These are phyloP conservation scores for Bos indicus DNA, from an alignment of 2,113 vertebrate species.

Conservation along the genomic window DNA sequence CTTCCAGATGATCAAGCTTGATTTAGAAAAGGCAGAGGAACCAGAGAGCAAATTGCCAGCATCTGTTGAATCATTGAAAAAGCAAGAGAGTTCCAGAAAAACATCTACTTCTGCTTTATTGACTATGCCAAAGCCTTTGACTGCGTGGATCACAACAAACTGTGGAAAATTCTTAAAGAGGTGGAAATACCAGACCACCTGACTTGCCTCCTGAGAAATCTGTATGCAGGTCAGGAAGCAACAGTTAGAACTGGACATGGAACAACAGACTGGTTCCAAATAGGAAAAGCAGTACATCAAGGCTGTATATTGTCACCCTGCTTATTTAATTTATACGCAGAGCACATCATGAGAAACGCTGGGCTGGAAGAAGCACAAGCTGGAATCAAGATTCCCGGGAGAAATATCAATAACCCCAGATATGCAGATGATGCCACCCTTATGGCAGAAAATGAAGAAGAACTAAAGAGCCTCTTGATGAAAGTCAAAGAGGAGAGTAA, in stretches of 20 bases:
- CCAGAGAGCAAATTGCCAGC: background rate
- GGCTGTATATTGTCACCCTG: background rate
- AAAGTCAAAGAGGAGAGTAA: background rate
- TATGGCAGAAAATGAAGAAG: background rate
- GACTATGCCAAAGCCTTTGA: background rate
- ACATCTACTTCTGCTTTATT: background rate
- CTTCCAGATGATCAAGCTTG: background rate
- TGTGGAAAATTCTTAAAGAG: background rate
- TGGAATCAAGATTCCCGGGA: background rate
- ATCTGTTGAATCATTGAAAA: background rate
- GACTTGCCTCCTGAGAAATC: background rate
- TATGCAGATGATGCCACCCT: background rate
- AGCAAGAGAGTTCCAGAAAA: background rate
- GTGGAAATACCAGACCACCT: background rate
- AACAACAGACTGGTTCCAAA: background rate
- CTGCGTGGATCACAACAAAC: background rate
- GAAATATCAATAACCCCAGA: background rate
- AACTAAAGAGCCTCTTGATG: background rate
- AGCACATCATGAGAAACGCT: background rate
- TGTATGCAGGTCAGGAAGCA: background rate
- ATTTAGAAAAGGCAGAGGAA: background rate
- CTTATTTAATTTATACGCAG: background rate
- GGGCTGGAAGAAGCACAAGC: background rate
- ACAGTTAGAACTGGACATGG: background rate
- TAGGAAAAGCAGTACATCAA: fast-evolving